Conservation (phyloP, 2,797 vertebrate species). For the Enteromius viviparus region DNA sequence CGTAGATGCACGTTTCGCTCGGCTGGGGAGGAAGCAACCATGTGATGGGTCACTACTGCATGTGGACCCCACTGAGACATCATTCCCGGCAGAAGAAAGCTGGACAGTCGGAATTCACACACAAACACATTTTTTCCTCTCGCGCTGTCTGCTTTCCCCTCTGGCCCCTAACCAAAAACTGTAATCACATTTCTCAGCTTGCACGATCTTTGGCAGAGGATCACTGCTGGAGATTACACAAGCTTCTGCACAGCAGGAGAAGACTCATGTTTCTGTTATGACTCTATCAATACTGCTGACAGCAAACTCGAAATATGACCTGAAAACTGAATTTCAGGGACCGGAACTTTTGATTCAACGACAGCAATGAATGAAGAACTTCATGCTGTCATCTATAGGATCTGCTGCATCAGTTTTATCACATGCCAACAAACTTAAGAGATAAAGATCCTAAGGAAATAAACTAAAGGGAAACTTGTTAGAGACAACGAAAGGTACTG, state of each 20-base stretch:
- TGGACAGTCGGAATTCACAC: constrained; percentile 19
- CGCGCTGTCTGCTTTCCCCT: constrained; percentile 6
- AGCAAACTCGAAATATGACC: constrained; percentile 22
- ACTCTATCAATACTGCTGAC: constrained; percentile 37
- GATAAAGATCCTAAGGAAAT: background rate
- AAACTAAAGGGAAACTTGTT: background rate
- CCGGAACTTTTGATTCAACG: background rate
- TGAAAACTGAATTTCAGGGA: constrained; percentile 6
- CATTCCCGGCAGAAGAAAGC: background rate
- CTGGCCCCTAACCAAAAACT: constrained; percentile 41
- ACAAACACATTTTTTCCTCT: constrained; percentile 29
- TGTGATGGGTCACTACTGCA: constrained; percentile 24
- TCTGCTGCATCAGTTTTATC: background rate
- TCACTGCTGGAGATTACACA: constrained; percentile 37
- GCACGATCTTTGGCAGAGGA: constrained; percentile 46
- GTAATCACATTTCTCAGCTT: constrained; percentile 54
- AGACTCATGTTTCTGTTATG: constrained; percentile 30
- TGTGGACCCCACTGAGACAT: constrained; percentile 12
- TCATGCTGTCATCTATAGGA: background rate
- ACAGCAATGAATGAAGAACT: background rate
- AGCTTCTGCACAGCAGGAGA: constrained; percentile 39
- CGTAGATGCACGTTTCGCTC: constrained; percentile 56
- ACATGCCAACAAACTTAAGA: background rate
- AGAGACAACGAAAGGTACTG: background rate
- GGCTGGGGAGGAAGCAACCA: constrained; percentile 1